Evolutionary conservation across 2,888 invertebrate species (phyloP), one percentile per base, ranked within the genome.

Genomic region (Scrobipalpa atriplicella): DNA sequence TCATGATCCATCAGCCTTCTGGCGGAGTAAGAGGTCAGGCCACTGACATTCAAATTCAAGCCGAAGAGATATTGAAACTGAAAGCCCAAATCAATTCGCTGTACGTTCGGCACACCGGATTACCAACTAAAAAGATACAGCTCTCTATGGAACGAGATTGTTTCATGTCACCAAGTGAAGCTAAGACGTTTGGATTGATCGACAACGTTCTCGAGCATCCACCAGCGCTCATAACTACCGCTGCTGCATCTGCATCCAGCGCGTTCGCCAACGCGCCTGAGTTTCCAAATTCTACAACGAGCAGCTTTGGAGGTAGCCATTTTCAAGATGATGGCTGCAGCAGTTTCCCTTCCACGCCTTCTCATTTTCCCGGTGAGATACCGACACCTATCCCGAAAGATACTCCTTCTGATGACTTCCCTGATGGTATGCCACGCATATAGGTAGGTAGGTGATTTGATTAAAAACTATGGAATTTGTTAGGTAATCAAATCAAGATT

Each of bases 1-100:
- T 99, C 68, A 99, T 99, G 99, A 96, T 99, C 54, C 99, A 99
- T 85, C 99, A 99, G 84, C 99, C 99, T 0, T 98, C 98, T 7
- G 99, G 99, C 47, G 98, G 98, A 65, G 98, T 97, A 3, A 94
- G 97, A 94, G 99, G 99, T 16, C 99, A 99, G 94, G 99, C 99
- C 0, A 98, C 99, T 18, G 99, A 99, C 84, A 99, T 99, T 80
- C 96, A 98, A 86, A 99, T 99, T 75, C 99, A 99, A 86, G 99
- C 99, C 0, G 98, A 99, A 89, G 99, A 99, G 91, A 99, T 99
- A 74, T 90, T 98, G 29, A 98, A 99, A 82, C 87, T 99, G 11
- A 99, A 99, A 84, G 95, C 95, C 65, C 97, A 97, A 83, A 95
- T 99, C 41, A 99, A 99, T 83, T 84, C 92, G 39, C 92, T 99